phyloP scores from a whole-genome alignment of 2,888 invertebrate species.

The Crocallis elinguaria region DNA sequence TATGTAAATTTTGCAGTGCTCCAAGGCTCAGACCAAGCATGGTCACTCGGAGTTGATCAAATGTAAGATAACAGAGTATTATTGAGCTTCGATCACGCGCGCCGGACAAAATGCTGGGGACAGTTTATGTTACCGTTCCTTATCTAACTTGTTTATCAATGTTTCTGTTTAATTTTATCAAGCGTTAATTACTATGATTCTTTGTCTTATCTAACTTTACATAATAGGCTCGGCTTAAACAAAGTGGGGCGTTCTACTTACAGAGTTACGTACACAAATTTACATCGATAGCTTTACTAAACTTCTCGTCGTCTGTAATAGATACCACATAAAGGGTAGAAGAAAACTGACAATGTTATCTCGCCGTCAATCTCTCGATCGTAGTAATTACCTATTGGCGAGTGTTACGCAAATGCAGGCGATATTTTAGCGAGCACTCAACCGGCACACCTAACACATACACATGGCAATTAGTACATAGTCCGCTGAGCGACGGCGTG shows the following conservation, averaged over 20 bases:
- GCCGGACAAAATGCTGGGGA: slow-evolving; percentile 35
- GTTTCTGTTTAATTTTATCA: slow-evolving; percentile 12
- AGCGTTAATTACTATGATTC: slow-evolving; percentile 8
- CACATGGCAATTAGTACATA: slow-evolving; percentile 76
- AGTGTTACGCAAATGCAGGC: slow-evolving; percentile 64
- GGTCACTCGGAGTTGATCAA: slow-evolving; percentile 57
- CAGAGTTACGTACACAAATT: slow-evolving; percentile 21
- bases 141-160: slow-evolving; percentile 15
- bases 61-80: slow-evolving; percentile 47
- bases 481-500: slow-evolving; percentile 76
- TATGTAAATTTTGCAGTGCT: slow-evolving; percentile 67
- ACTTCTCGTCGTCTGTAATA: slow-evolving; percentile 18
- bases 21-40: slow-evolving; percentile 55
- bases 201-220: slow-evolving; percentile 15
- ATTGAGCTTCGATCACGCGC: slow-evolving; percentile 39
- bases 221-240: slow-evolving; percentile 7
- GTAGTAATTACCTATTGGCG: slow-evolving; percentile 55
- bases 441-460: slow-evolving; percentile 69
- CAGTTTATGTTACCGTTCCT: slow-evolving; percentile 27
- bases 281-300: background rate
- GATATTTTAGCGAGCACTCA: slow-evolving; percentile 69
- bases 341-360: slow-evolving; percentile 66
- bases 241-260: slow-evolving; percentile 7
- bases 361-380: slow-evolving; percentile 66
- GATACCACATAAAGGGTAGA: slow-evolving; percentile 44